Evolutionary conservation across 2,888 invertebrate species (phyloP), one percentile per base, ranked within the genome.

Genomic region (Glaucopsyche alexis): DNA sequence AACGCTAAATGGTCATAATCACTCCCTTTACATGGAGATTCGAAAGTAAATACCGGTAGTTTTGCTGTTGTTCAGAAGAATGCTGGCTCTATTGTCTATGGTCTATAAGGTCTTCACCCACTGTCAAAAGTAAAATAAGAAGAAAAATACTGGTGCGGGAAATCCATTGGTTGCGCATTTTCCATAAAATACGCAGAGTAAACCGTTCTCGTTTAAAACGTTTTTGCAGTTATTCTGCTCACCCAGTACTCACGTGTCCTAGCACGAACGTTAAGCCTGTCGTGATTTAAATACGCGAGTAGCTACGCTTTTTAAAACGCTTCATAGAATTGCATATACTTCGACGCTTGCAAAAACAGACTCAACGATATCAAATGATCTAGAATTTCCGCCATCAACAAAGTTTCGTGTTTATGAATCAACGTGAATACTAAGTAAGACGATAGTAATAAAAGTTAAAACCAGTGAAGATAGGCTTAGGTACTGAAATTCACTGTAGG

Each of bases 221-320:
- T 55, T 16, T 19, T 55, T 19, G 55, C 55, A 19, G 19, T 16
- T 55, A 55, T 19, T 55, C 55, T 42, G 42, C 42, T 16, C 19
- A 11, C 19, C 19, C 11, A 16, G n/a, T 3, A 7, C 52, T 52
- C 16, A 52, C 3, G 52, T 52, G 1, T 55, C 16, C 55, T 6
- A 16, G 55, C 55, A 8, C 19, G 11, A 55, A 55, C 16, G 19
- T 19, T 55, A 55, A 19, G 19, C 55, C 19, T 16, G 55, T 55
- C 55, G 55, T 55, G 55, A 55, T 29, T 60, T 60, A 29, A 60
- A 60, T 60, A 60, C 55, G 60, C 55, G 60, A 60, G 60, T 38
- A 60, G 60, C 55, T 16, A 16, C 52, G 19, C 55, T 55, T 55
- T 55, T 55, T 55, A n/a, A n/a, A n/a, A n/a, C n/a, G n/a, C n/a